Evolutionary conservation across 2,113 vertebrate genomes (phyloP).

Genomic region (Pycnonotus jocosus): DNA sequence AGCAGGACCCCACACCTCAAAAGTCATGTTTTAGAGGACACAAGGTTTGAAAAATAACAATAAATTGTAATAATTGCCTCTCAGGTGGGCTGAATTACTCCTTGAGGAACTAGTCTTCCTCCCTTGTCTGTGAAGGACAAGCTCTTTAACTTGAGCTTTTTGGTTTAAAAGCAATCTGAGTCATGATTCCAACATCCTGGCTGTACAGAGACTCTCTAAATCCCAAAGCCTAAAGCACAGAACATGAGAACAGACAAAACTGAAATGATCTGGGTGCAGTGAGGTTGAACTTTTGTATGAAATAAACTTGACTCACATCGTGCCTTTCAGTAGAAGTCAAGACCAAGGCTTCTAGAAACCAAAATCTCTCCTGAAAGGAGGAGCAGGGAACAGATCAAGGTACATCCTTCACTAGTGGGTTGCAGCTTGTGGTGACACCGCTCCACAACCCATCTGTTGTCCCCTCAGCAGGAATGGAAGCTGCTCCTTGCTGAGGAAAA

Average conservation of each 20-base stretch:
- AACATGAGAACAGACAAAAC: neutral
- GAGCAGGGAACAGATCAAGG: neutral
- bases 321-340: neutral
- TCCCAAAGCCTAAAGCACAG: neutral
- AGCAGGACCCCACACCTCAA: neutral
- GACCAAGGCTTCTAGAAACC: neutral
- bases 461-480: neutral
- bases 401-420: no score
- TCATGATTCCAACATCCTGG: neutral
- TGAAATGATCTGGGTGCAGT: neutral
- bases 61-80: neutral
- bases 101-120: neutral
- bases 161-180: neutral
- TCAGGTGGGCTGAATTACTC: neutral
- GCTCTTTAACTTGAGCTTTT: neutral
- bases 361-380: neutral
- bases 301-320: neutral
- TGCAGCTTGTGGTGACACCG: neutral
- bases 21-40: neutral
- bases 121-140: neutral
- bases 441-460: neutral
- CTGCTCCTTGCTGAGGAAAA: neutral
- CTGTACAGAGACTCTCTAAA: neutral
- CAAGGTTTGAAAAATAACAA: neutral
- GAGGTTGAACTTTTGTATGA: neutral